A percentile compares a stretch with the other conserved stretches of the same genome.
Conservation (phyloP, 2,888 invertebrate species). For the Eilema sororculum region DNA sequence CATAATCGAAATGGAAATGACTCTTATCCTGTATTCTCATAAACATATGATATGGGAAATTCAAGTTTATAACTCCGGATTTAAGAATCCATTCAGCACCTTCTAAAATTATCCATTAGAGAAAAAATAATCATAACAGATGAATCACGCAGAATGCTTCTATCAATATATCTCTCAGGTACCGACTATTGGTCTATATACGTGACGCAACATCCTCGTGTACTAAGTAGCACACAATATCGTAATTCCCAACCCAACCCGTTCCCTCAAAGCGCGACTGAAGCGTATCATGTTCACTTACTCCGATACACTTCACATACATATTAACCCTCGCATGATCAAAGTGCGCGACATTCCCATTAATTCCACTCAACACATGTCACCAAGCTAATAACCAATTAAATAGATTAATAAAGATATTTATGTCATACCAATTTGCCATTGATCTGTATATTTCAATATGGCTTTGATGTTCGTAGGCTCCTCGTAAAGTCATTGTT, state of each 20-base stretch:
- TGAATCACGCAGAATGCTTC: too few species aligned
- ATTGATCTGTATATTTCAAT: conserved; percentile 68
- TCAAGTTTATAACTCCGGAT: too few species aligned
- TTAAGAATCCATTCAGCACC: neutral
- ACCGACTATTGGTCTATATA: neutral
- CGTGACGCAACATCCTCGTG: neutral
- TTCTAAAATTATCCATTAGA: neutral
- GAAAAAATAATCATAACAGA: neutral
- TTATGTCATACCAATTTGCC: conserved; percentile 78
- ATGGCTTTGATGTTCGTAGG: conserved; percentile 76
- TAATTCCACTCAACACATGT: conserved; percentile 74
- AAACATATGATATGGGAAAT: too few species aligned
- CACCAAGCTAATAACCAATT: conserved; percentile 83
- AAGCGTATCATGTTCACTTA: conserved; percentile 43
- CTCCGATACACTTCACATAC: conserved; percentile 39
- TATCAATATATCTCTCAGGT: neutral
- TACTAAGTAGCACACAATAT: conserved; percentile 10
- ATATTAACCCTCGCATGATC: conserved; percentile 57
- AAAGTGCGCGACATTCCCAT: conserved; percentile 77
- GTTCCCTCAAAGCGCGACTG: conserved; percentile 35
- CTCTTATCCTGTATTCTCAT: too few species aligned
- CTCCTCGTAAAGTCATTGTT: conserved; percentile 75
- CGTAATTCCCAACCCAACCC: conserved; percentile 30
- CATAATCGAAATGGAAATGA: too few species aligned
- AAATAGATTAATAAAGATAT: conserved; percentile 84